Percentiles rank a stretch among this genome's conserved stretches.
phyloP scores from a whole-genome alignment of 35 echinoderm and acorn worm species.

The Apostichopus californicus region DNA sequence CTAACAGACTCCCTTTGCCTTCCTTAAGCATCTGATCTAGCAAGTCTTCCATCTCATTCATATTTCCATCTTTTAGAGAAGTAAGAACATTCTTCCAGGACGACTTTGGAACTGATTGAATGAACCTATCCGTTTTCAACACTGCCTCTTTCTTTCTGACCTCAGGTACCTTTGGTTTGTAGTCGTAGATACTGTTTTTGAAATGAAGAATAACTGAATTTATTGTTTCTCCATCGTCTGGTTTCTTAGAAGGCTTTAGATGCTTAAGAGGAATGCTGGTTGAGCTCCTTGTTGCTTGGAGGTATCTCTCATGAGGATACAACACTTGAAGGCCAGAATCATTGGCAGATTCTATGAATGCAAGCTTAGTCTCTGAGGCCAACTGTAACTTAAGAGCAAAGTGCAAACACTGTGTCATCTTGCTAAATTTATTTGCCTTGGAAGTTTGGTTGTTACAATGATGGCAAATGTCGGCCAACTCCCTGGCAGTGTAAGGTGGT shows the following conservation, averaged over 20 bases:
- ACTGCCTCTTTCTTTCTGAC: background rate
- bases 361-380: constrained; percentile 20
- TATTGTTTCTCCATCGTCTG: constrained; percentile 44
- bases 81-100: constrained; percentile 57
- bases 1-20: background rate
- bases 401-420: constrained; percentile 38
- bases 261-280: constrained; percentile 27
- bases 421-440: constrained; percentile 53
- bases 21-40: background rate
- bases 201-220: constrained; percentile 56
- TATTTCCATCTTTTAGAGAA: constrained; percentile 50
- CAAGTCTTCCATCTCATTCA: constrained; percentile 1
- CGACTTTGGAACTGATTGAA: constrained; percentile 34
- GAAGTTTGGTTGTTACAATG: constrained; percentile 13
- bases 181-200: constrained; percentile 21
- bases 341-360: constrained; percentile 47
- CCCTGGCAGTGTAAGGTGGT: background rate
- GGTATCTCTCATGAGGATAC: background rate
- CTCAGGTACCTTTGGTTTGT: constrained; percentile 50
- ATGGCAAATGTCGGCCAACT: constrained; percentile 67
- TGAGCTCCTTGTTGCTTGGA: constrained; percentile 2
- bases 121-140: constrained; percentile 52
- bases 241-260: constrained; percentile 64
- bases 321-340: background rate
- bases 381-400: constrained; percentile 23